These are phyloP conservation scores for Araneus ventricosus DNA, from an alignment of 1,140 invertebrate species.

Conservation along the genomic window DNA sequence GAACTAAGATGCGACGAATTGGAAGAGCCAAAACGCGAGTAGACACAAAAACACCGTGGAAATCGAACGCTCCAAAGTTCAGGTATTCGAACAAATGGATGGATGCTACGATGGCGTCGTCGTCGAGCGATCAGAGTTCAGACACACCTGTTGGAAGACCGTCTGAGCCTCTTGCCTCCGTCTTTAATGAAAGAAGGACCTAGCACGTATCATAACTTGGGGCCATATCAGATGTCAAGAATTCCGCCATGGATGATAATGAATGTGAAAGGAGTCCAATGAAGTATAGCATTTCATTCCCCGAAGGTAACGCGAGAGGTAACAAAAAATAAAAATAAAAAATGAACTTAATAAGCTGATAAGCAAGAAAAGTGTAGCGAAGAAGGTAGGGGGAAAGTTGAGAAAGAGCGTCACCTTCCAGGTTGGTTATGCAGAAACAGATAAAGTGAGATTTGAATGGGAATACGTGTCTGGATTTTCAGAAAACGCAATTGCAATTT, in stretches of 20 bases:
- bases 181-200: neutral
- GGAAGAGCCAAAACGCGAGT: neutral
- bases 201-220: neutral
- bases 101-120: neutral
- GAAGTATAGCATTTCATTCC: neutral
- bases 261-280: slow-evolving; percentile 17
- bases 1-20: neutral
- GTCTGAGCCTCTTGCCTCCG: neutral
- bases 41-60: neutral
- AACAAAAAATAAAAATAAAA: neutral
- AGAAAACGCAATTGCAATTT: neutral
- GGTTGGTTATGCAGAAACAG: neutral
- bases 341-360: neutral
- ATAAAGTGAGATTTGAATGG: slow-evolving; percentile 19
- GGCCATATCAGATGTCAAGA: slow-evolving; percentile 40
- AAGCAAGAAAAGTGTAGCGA: neutral
- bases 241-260: slow-evolving; percentile 10
- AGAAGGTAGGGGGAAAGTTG: neutral
- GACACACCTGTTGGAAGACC: slow-evolving; percentile 17
- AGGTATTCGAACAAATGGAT: neutral
- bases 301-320: neutral
- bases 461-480: neutral
- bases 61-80: slow-evolving; percentile 47
- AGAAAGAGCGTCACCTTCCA: neutral
- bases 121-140: slow-evolving; percentile 8